Evolutionary conservation across 1,140 invertebrate species (phyloP).

Genomic region (Apis dorsata): DNA sequence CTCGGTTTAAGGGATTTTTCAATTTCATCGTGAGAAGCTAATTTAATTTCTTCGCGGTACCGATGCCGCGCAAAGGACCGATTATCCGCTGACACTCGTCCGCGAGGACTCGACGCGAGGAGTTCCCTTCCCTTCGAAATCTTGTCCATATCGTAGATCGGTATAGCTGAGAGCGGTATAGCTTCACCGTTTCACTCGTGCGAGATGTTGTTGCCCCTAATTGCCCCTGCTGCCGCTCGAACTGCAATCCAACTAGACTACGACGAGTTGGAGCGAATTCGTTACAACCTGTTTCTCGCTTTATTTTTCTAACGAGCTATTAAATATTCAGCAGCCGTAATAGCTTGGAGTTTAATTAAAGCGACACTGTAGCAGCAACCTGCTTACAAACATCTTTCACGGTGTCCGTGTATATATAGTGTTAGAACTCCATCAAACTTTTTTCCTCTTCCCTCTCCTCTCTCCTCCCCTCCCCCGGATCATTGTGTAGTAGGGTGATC

Average conservation of each 20-base stretch:
- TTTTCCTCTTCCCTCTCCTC: neutral
- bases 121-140: neutral
- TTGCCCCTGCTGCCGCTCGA: neutral
- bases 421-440: conserved; percentile 24
- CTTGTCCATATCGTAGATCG: too few species aligned
- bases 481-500: conserved; percentile 12
- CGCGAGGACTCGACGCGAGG: neutral
- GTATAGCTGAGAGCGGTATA: too few species aligned
- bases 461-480: neutral
- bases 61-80: conserved; percentile 49
- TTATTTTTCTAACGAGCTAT: conserved; percentile 32
- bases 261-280: conserved; percentile 12
- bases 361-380: conserved; percentile 21
- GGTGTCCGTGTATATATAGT: conserved; percentile 1
- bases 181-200: neutral
- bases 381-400: conserved; percentile 35
- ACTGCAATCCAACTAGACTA: neutral
- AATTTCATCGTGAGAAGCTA: conserved; percentile 75
- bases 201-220: neutral
- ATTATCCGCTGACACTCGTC: conserved; percentile 53
- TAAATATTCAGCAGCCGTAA: conserved; percentile 37
- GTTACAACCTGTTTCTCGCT: conserved; percentile 26
- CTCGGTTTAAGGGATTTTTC: conserved; percentile 79
- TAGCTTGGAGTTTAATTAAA: conserved; percentile 32
- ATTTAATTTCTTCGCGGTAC: conserved; percentile 71